These are phyloP conservation scores for Furcula furcula DNA, from an alignment of 2,888 invertebrate genomes.

Conservation along the genomic window DNA sequence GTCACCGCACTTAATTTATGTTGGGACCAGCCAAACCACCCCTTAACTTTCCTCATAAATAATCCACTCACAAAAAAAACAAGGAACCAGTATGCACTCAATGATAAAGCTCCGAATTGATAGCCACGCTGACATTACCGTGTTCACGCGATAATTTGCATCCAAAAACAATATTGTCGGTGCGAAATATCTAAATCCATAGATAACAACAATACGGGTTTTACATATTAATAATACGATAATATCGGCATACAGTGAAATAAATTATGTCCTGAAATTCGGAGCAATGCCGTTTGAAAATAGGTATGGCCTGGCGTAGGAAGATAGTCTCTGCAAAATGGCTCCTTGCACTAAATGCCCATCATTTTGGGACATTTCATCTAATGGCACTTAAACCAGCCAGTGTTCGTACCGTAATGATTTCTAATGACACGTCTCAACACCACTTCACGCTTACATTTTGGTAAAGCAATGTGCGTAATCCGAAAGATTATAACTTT, in stretches of 20 bases:
- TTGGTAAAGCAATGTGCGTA: slow-evolving; percentile 20
- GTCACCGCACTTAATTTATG: slow-evolving; percentile 63
- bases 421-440: slow-evolving; percentile 38
- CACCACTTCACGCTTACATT: slow-evolving; percentile 27
- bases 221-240: slow-evolving; percentile 13
- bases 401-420: slow-evolving; percentile 41
- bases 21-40: slow-evolving; percentile 47
- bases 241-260: slow-evolving; percentile 19
- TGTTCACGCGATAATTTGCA: slow-evolving; percentile 10
- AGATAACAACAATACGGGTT: slow-evolving; percentile 24
- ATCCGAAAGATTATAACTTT: slow-evolving; percentile 30
- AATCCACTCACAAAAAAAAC: slow-evolving; percentile 55
- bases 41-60: slow-evolving; percentile 63
- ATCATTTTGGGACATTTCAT: slow-evolving; percentile 48
- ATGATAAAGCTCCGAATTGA: slow-evolving; percentile 33
- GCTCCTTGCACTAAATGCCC: slow-evolving; percentile 43
- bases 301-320: slow-evolving; percentile 14
- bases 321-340: slow-evolving; percentile 35
- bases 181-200: slow-evolving; percentile 15
- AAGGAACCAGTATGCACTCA: slow-evolving; percentile 32
- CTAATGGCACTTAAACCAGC: slow-evolving; percentile 45
- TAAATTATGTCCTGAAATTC: slow-evolving; percentile 9
- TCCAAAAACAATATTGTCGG: slow-evolving; percentile 15
- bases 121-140: slow-evolving; percentile 16
- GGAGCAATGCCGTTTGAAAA: neutral